Percentiles rank a stretch among this genome's conserved stretches.
Conservation (phyloP, 2,797 vertebrate species). For the Lepidocolaptes lacrymiger region DNA sequence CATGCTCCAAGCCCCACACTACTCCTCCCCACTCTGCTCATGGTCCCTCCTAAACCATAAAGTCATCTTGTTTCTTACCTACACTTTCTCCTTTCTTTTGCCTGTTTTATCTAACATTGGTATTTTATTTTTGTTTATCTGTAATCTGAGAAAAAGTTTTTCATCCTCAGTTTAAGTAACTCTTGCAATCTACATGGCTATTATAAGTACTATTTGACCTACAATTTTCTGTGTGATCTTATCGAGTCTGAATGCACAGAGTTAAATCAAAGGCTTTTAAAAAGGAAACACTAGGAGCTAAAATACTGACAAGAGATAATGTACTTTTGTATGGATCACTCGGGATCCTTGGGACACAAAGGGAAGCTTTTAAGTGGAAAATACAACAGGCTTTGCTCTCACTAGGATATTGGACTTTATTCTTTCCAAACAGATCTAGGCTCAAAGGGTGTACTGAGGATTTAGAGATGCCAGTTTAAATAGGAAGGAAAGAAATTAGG, state of each 20-base stretch:
- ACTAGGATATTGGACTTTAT: neutral
- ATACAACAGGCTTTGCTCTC: conserved; percentile 7
- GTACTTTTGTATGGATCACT: conserved; percentile 1
- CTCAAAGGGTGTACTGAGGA: neutral
- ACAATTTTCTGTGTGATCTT: neutral
- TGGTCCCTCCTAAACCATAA: neutral
- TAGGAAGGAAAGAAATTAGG: neutral
- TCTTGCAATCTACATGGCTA: neutral
- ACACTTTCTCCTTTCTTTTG: neutral
- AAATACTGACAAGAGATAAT: conserved; percentile 13
- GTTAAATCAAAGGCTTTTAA: conserved; percentile 23
- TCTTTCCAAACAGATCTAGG: conserved; percentile 1
- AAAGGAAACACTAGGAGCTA: neutral
- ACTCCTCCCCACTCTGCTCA: neutral
- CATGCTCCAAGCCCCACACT: neutral
- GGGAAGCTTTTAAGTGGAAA: conserved; percentile 35
- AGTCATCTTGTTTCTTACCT: neutral
- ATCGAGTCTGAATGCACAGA: neutral
- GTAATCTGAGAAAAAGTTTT: neutral
- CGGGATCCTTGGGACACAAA: neutral
- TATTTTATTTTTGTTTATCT: neutral
- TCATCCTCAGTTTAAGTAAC: neutral
- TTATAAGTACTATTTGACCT: neutral
- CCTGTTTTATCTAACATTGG: neutral
- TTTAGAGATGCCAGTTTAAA: conserved; percentile 8